Evolutionary conservation across 2,113 vertebrate species (phyloP).

Genomic region (Perca schrenkii): DNA sequence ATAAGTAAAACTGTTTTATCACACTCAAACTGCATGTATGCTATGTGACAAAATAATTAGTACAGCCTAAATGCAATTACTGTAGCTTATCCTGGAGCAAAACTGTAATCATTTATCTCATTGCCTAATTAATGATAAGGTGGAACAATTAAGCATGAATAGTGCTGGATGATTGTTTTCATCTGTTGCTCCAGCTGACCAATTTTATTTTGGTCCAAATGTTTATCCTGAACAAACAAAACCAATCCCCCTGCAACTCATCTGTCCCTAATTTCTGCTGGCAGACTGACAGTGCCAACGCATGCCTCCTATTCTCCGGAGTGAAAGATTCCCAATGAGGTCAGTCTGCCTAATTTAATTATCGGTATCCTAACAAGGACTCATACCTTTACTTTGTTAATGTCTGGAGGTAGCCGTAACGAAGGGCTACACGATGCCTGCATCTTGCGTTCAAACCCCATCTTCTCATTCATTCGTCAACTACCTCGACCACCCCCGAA

Average conservation of each 20-base stretch:
- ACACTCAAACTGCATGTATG: background rate
- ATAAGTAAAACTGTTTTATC: background rate
- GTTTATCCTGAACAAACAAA: background rate
- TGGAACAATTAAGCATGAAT: background rate
- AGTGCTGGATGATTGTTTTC: constrained; percentile 1
- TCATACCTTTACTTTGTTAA: background rate
- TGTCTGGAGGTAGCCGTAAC: background rate
- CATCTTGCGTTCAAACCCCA: background rate
- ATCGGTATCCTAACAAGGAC: constrained; percentile 25
- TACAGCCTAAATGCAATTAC: background rate
- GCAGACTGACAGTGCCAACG: constrained; percentile 23
- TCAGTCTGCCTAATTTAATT: constrained; percentile 53
- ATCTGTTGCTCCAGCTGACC: constrained; percentile 66
- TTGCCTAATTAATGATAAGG: background rate
- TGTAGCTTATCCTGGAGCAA: background rate
- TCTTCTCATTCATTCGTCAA: background rate
- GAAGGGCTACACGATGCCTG: background rate
- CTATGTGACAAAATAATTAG: background rate
- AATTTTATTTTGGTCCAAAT: background rate
- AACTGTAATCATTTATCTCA: background rate
- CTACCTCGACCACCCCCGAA: background rate
- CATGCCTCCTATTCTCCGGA: constrained; percentile 18
- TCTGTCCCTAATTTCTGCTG: constrained; percentile 37
- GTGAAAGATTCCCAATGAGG: constrained; percentile 43
- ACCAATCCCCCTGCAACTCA: background rate